A percentile compares a stretch with the other conserved stretches of the same genome.
Evolutionary conservation across 2,113 vertebrate species (phyloP).

Genomic region (Alexandromys fortis): DNA sequence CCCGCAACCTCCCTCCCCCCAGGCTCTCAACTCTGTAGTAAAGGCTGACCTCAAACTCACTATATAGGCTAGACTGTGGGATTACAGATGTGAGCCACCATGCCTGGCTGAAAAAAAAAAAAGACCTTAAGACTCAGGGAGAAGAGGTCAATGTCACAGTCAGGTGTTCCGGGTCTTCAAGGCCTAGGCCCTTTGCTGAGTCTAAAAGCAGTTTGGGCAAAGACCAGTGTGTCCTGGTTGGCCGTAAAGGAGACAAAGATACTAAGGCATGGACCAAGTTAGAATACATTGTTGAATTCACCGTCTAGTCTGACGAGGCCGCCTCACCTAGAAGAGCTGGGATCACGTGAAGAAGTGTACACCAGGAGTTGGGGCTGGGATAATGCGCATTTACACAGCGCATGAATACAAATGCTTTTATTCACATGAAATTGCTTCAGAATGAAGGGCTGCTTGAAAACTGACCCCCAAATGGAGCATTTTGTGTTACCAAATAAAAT

Average conservation of each 20-base stretch:
- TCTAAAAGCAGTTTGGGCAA: conserved; percentile 43
- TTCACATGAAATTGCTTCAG: conserved; percentile 81
- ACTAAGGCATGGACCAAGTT: neutral
- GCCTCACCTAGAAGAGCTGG: conserved; percentile 32
- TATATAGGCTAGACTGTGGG: neutral
- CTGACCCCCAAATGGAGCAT: conserved; percentile 82
- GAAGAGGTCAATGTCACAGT: neutral
- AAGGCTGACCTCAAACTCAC: neutral
- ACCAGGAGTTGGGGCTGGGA: conserved; percentile 29
- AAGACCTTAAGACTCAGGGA: neutral
- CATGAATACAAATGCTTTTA: conserved; percentile 79
- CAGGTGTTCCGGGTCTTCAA: neutral
- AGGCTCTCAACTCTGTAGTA: neutral
- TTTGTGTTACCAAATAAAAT: conserved; percentile 82
- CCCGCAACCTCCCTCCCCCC: no score
- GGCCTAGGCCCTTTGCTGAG: neutral
- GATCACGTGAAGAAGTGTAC: neutral
- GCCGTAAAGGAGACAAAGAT: conserved; percentile 46
- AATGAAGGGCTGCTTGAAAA: conserved; percentile 77
- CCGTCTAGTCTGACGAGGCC: neutral
- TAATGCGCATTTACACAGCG: conserved; percentile 13
- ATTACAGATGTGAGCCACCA: neutral
- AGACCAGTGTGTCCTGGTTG: neutral
- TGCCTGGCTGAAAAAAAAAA: neutral
- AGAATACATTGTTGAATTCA: neutral